A percentile compares a stretch with the other conserved stretches of the same genome.
phyloP scores from a whole-genome alignment of 2,113 vertebrate genomes.

The Podarcis raffonei region DNA sequence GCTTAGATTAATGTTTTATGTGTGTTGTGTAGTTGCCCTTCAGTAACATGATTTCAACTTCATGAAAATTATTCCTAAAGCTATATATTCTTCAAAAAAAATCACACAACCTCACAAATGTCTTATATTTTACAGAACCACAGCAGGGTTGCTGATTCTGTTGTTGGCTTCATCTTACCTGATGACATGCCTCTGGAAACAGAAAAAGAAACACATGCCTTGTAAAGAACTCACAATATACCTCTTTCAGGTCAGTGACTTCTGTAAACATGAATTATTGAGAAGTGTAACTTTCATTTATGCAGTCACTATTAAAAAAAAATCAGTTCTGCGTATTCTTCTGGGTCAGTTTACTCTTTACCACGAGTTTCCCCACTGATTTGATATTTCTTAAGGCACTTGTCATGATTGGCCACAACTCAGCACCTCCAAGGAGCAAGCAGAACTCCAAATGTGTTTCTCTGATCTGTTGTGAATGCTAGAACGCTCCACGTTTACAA shows the following conservation, averaged over 20 bases:
- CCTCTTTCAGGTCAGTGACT: conserved; percentile 82
- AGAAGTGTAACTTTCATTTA: background rate
- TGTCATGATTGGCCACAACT: background rate
- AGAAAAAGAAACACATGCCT: conserved; percentile 60
- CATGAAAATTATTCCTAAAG: background rate
- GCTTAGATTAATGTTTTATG: background rate
- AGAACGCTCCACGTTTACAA: background rate
- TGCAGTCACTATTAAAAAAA: background rate
- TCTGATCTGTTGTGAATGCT: background rate
- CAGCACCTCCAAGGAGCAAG: background rate
- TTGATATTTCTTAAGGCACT: background rate
- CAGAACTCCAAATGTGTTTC: background rate
- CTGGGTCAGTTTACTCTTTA: background rate
- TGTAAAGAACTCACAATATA: conserved; percentile 73
- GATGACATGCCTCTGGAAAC: conserved; percentile 70
- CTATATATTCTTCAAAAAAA: conserved; percentile 1
- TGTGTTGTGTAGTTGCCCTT: background rate
- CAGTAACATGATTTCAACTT: background rate
- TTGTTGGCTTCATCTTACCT: conserved; percentile 79
- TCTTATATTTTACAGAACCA: conserved; percentile 74
- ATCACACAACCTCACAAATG: background rate
- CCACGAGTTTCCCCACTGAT: background rate
- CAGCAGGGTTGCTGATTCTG: conserved; percentile 81
- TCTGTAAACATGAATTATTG: conserved; percentile 30
- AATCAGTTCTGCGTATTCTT: background rate